Base-by-base conservation (phyloP, 2,888 invertebrate species). In the Campaea margaritaria region DNA sequence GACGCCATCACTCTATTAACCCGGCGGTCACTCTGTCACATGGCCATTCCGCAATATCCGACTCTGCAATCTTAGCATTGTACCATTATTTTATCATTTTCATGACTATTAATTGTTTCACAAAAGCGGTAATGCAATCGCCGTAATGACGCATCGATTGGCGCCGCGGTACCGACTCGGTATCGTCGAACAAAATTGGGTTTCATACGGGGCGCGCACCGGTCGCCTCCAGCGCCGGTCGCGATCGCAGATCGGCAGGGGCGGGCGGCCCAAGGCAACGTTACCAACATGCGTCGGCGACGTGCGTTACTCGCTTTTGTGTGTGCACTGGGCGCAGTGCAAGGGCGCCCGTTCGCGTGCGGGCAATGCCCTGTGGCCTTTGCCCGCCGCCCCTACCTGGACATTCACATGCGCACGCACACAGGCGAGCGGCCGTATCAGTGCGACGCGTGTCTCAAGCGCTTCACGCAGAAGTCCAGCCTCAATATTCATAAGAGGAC, bases 401-500 rank as follows among this genome's bases (percentile, higher is more conserved):
- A 89, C 87, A 89, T 85, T 86, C 91, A 93, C 91, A 85, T 88
- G 89, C 91, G 93, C 87, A 88, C 89, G 89, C 91, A 89, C 83
- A 90, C 91, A 92, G 92, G 95, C 78, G 96, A 93, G 89, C 93
- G 93, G 88, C 93, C 93, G 76, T 93, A 93, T 89, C 92, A 96
- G 89, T 96, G 96, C 91, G 95, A 95, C 87, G 93, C 94, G 76
- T 96, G 96, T 87, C 93, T 95, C 81, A 96, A 96, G 91, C 93
- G 95, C 84, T 96, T 96, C 91, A 96, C 96, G 76, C 96, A 96
- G 92, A 96, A 96, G 91, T 96, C 96, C 85, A 96, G 96, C 87
- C 93, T 96, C 81, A 96, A 96, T 91, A 96, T 96, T 78, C 96
- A 96, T 92, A 96, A 95, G 90, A 93, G 96, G 82, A 95, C 95